Base-by-base conservation (phyloP, 1,140 invertebrate genomes). In the Monomorium pharaonis region DNA sequence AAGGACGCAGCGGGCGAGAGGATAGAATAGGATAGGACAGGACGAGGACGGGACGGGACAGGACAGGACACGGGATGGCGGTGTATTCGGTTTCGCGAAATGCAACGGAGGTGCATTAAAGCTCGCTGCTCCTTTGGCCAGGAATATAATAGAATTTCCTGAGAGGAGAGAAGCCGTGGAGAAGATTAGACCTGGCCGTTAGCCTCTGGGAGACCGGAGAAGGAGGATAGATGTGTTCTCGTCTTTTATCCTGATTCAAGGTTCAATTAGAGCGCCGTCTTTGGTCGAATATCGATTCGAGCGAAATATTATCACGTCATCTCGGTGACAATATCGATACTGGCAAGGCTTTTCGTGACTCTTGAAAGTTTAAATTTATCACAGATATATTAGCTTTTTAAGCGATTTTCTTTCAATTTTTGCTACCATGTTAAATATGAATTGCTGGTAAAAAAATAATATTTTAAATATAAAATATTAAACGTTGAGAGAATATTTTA, bases 31-130 rank as follows among this genome's bases (percentile, higher is more conserved):
- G 49, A 67, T 9, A 47, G 62, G 44, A 51, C 27, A 9, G n/a
- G 62, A 58, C 6, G 2, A n/a, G 42, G 42, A 56, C 37, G 16
- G 21, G 44, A 76, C 44, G 49, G n/a, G 12, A 54, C 18, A 49
- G 27, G 72, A 37, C 27, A 58, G 54, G 9, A 18, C 67, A 24
- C 37, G 37, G 44, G 44, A 44, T 44, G 37, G 47, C 30, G 80
- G 21, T 81, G 65, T 81, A 81, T 81, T 81, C 78, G 78, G 78
- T 72, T 81, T 81, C 78, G 78, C 37, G 78, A 81, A 81, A 81
- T 81, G 78, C 78, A 69, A 81, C 78, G 78, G 51, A 56, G 78
- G 37, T 74, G 67, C 78, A 74, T 83, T 83, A 83, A 80, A 83
- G 78, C 37, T 51, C 67, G 54, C 67, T 74, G 33, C 58, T 83